phyloP scores from a whole-genome alignment of 2,888 invertebrate genomes.

The Julus scanicus region DNA sequence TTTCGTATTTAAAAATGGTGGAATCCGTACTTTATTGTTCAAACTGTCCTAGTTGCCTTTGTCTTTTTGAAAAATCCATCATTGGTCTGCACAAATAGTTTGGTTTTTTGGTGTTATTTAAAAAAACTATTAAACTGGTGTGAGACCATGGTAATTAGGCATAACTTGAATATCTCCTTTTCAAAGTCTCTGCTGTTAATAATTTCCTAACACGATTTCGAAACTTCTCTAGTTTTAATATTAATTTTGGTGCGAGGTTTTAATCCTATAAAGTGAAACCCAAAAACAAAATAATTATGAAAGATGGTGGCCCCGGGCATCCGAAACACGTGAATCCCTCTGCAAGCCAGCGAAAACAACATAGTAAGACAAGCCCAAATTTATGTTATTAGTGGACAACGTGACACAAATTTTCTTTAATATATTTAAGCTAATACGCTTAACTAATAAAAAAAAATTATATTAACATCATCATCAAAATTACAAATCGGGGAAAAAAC shows the following conservation, averaged over 20 bases:
- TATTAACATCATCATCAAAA: constrained; percentile 30
- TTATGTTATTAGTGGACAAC: constrained; percentile 36
- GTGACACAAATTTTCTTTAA: constrained; percentile 16
- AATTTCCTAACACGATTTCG: background rate
- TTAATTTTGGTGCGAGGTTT: background rate
- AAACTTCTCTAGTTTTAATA: constrained; percentile 5
- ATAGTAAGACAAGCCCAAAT: background rate
- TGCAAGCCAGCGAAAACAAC: background rate
- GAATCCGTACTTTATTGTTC: background rate
- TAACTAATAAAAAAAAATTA: constrained; percentile 34
- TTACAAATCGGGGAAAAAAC: background rate
- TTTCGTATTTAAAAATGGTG: background rate
- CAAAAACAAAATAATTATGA: background rate
- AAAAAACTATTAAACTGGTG: background rate
- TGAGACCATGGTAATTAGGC: background rate
- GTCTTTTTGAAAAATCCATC: no score
- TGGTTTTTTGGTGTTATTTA: no score
- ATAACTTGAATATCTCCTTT: background rate
- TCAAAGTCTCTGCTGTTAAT: constrained; percentile 2
- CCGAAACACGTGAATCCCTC: constrained; percentile 5
- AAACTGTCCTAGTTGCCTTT: no score
- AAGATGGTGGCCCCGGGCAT: background rate
- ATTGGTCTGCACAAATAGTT: no score
- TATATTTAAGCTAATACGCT: constrained; percentile 23
- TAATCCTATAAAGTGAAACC: background rate